Base-by-base conservation (phyloP, 2,797 vertebrate genomes). In the Arnoldichthys spilopterus region DNA sequence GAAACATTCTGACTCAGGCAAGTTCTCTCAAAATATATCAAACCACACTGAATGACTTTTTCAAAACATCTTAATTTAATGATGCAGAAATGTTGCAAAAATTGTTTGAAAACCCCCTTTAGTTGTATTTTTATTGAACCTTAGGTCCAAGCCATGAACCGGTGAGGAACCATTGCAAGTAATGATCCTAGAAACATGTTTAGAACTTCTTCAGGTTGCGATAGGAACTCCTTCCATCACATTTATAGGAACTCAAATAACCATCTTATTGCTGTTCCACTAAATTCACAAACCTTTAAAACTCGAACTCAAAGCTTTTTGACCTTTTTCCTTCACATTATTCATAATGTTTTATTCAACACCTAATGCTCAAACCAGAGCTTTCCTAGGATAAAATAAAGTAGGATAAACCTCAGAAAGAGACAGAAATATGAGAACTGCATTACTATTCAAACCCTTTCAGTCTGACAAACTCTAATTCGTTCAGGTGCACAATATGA, bases 291-390 rank as follows among this genome's bases (percentile, higher is more conserved):
- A 26, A 59, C 58, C 30, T 62, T 62, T 28, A 32, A 62, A 62
- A 32, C 59, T 62, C 6, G n/a, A n/a, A 6, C 4, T 6, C 6
- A 6, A 9, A 59, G 56, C 28, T 62, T 34, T 62, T 62, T 62
- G 59, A 32, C 59, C 16, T 62, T 62, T 62, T 62, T n/a, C 59
- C 18, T 34, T 11, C 16, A 34, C 30, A 32, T 62, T 62, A 62
- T 62, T 62, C 59, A 32, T 16, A 62, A 62, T 62, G 59, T 62
- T 62, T 62, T 62, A 62, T 62, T 62, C 59, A 62, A 20, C 6
- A 20, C 16, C 59, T 34, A 2, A 15, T 15, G 16, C 26, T 2
- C 26, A 30, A 30, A 30, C 26, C 22, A 58, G 24, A 61, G 58
- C 28, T 62, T 62, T 62, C 16, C 59, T 32, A 3, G 59, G 30